Percentiles rank a stretch among this genome's conserved stretches.
phyloP scores from a whole-genome alignment of 2,888 invertebrate species.

The Nomada fabriciana region DNA sequence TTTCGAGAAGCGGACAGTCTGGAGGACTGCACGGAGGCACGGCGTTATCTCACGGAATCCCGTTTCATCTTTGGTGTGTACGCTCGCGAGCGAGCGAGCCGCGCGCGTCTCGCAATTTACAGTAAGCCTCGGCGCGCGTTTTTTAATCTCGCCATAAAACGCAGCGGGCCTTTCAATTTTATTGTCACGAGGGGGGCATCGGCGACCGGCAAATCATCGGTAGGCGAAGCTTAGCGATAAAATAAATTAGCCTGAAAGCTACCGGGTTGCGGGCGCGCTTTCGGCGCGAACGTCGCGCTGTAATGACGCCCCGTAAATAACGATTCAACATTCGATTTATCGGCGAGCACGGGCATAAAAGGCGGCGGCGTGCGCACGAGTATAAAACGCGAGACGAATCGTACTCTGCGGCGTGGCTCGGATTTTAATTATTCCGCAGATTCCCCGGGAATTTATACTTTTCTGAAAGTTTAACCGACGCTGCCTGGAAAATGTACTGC shows the following conservation, averaged over 20 bases:
- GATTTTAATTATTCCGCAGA: constrained; percentile 25
- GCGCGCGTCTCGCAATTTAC: constrained; percentile 31
- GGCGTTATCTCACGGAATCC: constrained; percentile 31
- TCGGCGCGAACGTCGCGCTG: constrained; percentile 61
- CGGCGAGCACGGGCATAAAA: constrained; percentile 56
- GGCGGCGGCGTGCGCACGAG: background rate
- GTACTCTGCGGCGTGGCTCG: background rate
- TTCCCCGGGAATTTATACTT: background rate
- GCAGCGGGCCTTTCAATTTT: constrained; percentile 54
- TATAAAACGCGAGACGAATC: constrained; percentile 34
- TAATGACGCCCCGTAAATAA: constrained; percentile 81
- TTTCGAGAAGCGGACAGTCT: background rate
- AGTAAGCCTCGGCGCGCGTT: constrained; percentile 32
- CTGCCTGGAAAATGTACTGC: no score
- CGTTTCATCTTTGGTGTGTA: background rate
- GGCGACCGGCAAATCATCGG: constrained; percentile 71
- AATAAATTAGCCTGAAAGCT: constrained; percentile 82
- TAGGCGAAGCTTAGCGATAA: constrained; percentile 76
- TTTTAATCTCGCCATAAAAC: constrained; percentile 57
- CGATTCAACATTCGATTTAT: constrained; percentile 75
- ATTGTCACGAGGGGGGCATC: constrained; percentile 39
- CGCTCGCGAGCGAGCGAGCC: no score
- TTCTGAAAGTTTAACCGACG: no score
- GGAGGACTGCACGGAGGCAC: background rate
- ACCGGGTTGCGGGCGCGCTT: constrained; percentile 75